A percentile compares a stretch with the other conserved stretches of the same genome.
These are phyloP conservation scores for Leptopilina myrica DNA, from an alignment of 2,888 invertebrate species.

Conservation along the genomic window DNA sequence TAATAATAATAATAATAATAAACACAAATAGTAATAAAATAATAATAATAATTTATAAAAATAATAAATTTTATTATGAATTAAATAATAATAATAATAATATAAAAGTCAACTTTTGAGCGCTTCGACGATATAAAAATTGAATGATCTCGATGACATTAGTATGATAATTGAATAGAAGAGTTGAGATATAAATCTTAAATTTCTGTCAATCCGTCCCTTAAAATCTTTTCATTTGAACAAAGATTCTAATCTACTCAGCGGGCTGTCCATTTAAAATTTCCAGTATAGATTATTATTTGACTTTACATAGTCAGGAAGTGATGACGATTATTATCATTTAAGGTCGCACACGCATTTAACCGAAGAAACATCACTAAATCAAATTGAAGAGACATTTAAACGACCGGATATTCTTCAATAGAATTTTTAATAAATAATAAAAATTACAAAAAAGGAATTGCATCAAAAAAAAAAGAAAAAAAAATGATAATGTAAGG, in stretches of 20 bases:
- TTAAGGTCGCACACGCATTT: background rate
- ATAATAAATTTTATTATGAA: no score
- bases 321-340: background rate
- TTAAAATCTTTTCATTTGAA: background rate
- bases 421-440: slow-evolving; percentile 2
- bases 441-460: background rate
- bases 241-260: background rate
- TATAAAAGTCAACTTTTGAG: background rate
- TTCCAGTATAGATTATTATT: background rate
- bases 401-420: background rate
- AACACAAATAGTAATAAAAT: no score
- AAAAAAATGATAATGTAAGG: background rate
- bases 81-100: no score
- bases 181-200: no score
- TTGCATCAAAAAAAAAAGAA: background rate
- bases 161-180: background rate
- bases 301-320: background rate
- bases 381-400: background rate
- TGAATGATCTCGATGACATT: background rate
- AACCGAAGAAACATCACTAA: background rate
- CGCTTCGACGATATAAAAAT: background rate
- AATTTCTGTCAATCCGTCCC: no score
- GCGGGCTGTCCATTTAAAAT: background rate
- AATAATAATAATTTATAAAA: no score
- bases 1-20: no score